Evolutionary conservation across 2,888 invertebrate genomes (phyloP), one percentile per base, ranked within the genome.

Genomic region (Drosophila subsilvestris): DNA sequence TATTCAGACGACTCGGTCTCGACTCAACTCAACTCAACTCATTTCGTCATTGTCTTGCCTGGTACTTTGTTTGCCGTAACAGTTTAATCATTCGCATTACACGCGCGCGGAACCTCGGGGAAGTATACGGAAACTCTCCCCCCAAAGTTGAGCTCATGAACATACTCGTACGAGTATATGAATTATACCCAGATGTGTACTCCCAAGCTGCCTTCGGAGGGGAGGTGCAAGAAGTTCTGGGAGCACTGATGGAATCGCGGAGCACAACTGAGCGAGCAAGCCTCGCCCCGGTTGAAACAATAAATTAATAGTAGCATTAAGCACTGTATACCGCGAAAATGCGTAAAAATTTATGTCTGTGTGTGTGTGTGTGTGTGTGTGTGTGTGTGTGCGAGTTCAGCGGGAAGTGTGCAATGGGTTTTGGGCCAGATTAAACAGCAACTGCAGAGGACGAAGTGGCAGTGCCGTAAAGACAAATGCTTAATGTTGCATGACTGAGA

Each of bases 1-100:
- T 4, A 29, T 29, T 10, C 29, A 29, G 8, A 29, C 27, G 8
- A 27, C 27, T 29, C 29, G 2, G 0, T n/a, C 29, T 29, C 73
- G 37, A 55, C 63, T 50, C 55, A 42, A 79, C 57, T 61, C 80
- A 82, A 55, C 63, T 50, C 55, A 42, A 79, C 57, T 61, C 80
- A 82, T 80, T 86, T 83, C 80, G 78, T 82, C 82, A 88, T 73
- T 86, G 88, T 78, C 81, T 88, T 82, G 77, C 67, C 57, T 25
- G 67, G 80, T 70, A 86, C 77, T 86, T 73, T 80, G 84, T 86
- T 84, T 75, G 81, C 78, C 70, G 73, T 74, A 71, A 75, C 83
- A 88, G 87, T 78, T 83, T 88, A 83, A 84, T 83, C 83, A 88
- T 84, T 65, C 72, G 70, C 80, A 84, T 86, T 86, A 78, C 73